Evolutionary conservation across 1,140 invertebrate species (phyloP), one percentile per base, ranked within the genome.

Genomic region (Bemisia tabaci): DNA sequence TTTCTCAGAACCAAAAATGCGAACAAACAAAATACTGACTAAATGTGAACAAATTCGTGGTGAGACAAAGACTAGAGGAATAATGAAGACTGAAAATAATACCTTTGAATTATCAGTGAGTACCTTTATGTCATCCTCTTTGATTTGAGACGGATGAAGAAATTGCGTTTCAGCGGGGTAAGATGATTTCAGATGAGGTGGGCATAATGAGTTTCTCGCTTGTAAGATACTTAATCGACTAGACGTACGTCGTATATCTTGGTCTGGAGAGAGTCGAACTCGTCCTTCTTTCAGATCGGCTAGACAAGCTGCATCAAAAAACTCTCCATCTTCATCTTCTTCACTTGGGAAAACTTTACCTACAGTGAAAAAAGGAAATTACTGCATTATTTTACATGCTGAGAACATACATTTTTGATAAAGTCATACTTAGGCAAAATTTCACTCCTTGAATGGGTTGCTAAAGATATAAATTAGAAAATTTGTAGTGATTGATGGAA

Each of bases 111-210:
- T n/a, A n/a, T n/a, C n/a, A 67, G 25, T 2, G 67, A 72, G 33
- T 80, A 90, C 89, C 82, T 89, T 90, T 27, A 91, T 83, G 71
- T 89, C 87, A 59, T 91, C 87, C 71, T 91, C 89, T 61, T 80
- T 83, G 48, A 82, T 75, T 23, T 77, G 72, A 59, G 69, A 63
- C 22, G 80, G 77, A 69, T 73, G 73, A 69, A 80, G 79, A 71
- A 84, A 87, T 76, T 90, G 87, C n/a, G 82, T 88, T 80, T 93
- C 93, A 1, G 87, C 88, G 0, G 92, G 89, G 79, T 96, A 95
- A 0, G 90, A 87, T 68, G 90, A 91, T 78, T 90, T 92, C 63
- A 95, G 77, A 76, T 96, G 94, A 2, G 92, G 90, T 22, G 86
- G 88, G 69, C 88, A 88, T 63, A 95, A 77, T 0, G 92, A 92